Base-by-base conservation (phyloP, 2,797 vertebrate genomes). In the Columba guinea region DNA sequence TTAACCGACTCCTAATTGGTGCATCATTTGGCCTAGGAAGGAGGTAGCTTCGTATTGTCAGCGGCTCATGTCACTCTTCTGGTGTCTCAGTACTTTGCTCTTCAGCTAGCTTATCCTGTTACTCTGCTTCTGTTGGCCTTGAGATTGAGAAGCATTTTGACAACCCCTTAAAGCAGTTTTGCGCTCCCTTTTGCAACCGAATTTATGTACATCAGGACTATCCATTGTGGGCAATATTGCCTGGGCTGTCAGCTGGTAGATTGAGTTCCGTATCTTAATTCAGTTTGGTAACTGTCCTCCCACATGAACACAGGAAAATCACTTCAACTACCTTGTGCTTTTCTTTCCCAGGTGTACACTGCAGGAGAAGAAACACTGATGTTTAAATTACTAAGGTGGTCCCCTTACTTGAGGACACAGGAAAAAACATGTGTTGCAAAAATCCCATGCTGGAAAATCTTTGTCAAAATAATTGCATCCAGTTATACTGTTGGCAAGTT, bases 1-100 rank as follows among this genome's bases (percentile, higher is more conserved):
- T 95, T 95, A 93, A 95, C 78, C 19, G 58, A 32, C 10, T 28
- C 34, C 56, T 94, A 92, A 95, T 62, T 70, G 49, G 13, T 71
- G 13, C 68, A 80, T 93, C 63, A 37, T 87, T 95, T 39, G 39
- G 35, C 27, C 65, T 79, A 44, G 9, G 27, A 64, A 93, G 89
- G 49, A 82, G 22, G 49, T 70, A 26, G 22, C 48, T 94, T 92
- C 32, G 4, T 77, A 34, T 53, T 70, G 15, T 55, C 52, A 67
- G 12, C 67, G 46, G 32, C 21, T 44, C 68, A 10, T 69, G 69
- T 82, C 52, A 32, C 10, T 76, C 60, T 91, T 39, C 39, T 81
- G 32, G 30, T 37, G 19, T 60, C 65, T 87, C 55, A 46, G 35
- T 51, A 67, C 44, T 73, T 81, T 56, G 17, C 10, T 86, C 24